These are phyloP conservation scores for Lymantria monacha DNA, from an alignment of 2,888 invertebrate species.

Conservation along the genomic window DNA sequence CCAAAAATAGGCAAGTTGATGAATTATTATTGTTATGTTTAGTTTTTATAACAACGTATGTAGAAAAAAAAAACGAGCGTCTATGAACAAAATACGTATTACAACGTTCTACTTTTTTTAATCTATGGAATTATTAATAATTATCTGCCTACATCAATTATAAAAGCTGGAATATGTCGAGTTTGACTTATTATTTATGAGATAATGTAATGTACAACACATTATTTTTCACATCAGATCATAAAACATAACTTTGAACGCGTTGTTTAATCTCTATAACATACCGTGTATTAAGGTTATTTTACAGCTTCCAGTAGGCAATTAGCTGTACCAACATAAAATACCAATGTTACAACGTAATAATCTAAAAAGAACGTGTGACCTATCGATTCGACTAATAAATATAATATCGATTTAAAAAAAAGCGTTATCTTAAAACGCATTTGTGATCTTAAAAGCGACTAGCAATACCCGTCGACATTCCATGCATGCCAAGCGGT, in stretches of 20 bases:
- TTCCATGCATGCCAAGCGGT: constrained; percentile 44
- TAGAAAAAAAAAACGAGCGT: constrained; percentile 17
- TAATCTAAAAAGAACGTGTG: constrained; percentile 1
- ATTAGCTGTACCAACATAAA: constrained; percentile 3
- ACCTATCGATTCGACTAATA: constrained; percentile 10
- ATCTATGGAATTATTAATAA: too few species aligned
- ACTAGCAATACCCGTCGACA: constrained; percentile 41
- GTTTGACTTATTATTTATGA: too few species aligned
- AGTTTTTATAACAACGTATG: constrained; percentile 11
- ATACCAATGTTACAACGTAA: constrained; percentile 12
- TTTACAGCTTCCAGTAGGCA: constrained; percentile 6
- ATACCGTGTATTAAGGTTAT: background rate
- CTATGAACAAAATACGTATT: constrained; percentile 8
- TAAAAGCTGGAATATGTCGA: too few species aligned
- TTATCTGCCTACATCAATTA: too few species aligned
- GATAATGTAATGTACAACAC: too few species aligned
- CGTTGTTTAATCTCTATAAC: too few species aligned
- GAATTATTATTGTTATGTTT: constrained; percentile 13
- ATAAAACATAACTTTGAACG: too few species aligned
- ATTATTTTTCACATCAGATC: too few species aligned
- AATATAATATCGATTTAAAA: constrained; percentile 5
- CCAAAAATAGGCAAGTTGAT: constrained; percentile 49
- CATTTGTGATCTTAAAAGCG: constrained; percentile 34
- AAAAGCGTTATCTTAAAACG: constrained; percentile 28
- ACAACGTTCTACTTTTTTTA: too few species aligned